Evolutionary conservation across 2,888 invertebrate genomes (phyloP), one percentile per base, ranked within the genome.

Genomic region (Melipona beecheii): DNA sequence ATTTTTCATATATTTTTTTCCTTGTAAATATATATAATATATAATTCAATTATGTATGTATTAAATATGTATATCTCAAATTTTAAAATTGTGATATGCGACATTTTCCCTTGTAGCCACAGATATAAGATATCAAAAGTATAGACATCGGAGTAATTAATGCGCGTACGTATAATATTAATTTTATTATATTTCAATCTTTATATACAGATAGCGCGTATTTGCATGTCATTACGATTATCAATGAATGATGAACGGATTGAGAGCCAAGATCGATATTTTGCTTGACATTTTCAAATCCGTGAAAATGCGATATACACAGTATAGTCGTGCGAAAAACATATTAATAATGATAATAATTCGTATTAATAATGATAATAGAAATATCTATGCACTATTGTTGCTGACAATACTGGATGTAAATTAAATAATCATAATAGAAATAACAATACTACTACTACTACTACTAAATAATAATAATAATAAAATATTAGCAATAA

Each of bases 341-440:
- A 60, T 78, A 78, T 70, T 78, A 83, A 73, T 75, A 80, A 86
- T 89, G 85, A 88, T 82, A 83, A 81, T 78, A 86, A 75, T 77
- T 83, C 64, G 60, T 75, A 74, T 70, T 78, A 79, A 73, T 79
- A 62, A 68, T 73, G 84, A 87, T 86, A 81, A 81, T 78, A 83
- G 81, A 69, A 75, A 83, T 79, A 81, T 74, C 75, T 87, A 86
- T 71, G 75, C 85, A 81, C 81, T 86, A 87, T 78, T 84, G 78
- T 68, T 87, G 77, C 69, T 68, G 84, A 90, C 90, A 93, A 93
- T 93, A 93, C 93, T 93, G 93, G 88, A 92, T 89, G 93, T 93
- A 93, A 93, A 92, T 93, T 92, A 92, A 91, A 92, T 92, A 92
- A 89, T 83, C 78, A 77, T 85, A 71, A 73, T 83, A 81, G 74